Conservation (phyloP, 1,140 invertebrate species). For the Sinonovacula constricta region DNA sequence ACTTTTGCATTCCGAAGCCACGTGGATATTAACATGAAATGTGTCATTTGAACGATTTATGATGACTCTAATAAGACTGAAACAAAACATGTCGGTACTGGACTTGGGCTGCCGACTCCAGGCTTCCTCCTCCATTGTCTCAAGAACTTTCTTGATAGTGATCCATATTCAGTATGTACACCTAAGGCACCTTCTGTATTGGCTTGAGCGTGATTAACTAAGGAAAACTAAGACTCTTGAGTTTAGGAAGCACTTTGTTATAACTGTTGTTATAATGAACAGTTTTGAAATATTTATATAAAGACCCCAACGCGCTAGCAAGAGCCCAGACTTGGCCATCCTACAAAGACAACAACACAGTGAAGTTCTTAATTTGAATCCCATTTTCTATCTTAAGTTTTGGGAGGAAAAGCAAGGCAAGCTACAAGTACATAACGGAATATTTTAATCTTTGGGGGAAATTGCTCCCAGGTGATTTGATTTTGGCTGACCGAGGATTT, state of each 20-base stretch:
- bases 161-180: conserved; percentile 31
- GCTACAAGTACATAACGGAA: conserved; percentile 38
- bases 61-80: too few relatives aligned
- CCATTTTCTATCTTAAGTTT: conserved; percentile 48
- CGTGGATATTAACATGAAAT: too few relatives aligned
- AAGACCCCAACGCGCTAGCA: conserved; percentile 37
- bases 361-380: conserved; percentile 49
- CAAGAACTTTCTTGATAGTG: conserved; percentile 18
- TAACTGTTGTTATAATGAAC: conserved; percentile 49
- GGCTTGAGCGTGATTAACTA: conserved; percentile 44
- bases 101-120: conserved; percentile 28
- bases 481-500: conserved; percentile 49
- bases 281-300: conserved; percentile 61
- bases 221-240: conserved; percentile 46
- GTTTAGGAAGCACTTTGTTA: conserved; percentile 46
- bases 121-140: conserved; percentile 24
- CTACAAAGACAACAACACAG: conserved; percentile 51
- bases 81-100: too few relatives aligned
- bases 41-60: too few relatives aligned
- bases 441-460: too few relatives aligned
- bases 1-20: too few relatives aligned
- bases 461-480: too few relatives aligned
- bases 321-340: conserved; percentile 32
- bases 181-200: conserved; percentile 37
- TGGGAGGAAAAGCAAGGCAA: conserved; percentile 49